Evolutionary conservation across 2,888 invertebrate genomes (phyloP), one percentile per base, ranked within the genome.

Genomic region (Mythimna loreyi): DNA sequence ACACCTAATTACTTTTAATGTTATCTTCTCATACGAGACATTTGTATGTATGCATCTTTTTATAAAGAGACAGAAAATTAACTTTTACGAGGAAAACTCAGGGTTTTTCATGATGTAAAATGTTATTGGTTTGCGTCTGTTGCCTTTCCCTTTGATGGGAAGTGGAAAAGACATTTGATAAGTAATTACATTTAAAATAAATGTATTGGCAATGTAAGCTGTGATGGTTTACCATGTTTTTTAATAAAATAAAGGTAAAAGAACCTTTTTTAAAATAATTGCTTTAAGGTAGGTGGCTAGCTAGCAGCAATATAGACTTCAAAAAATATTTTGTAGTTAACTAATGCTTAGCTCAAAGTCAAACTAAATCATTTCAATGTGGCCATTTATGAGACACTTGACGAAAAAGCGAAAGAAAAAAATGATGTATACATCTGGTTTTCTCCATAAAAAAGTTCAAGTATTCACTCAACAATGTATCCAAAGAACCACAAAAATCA

Each of bases 11-110:
- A 94, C 94, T 91, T 93, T 92, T 91, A 92, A 91, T 90, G 92
- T 90, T 94, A 93, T 93, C 92, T 92, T 89, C 89, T 87, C 92
- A 92, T 93, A 90, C 90, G 92, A 93, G 90, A 91, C 90, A 90
- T 91, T 91, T 90, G 88, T 91, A 90, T 89, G 87, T 89, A 87
- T 88, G 87, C 87, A 86, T 91, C 84, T 88, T 86, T 86, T 89
- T 87, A 85, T 86, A 92, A 92, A 89, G 88, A 89, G 87, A 87
- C 90, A 89, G 85, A 90, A 92, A 93, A 93, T 94, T 92, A 92
- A 93, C 92, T 92, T 92, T 93, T 89, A 91, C 88, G 90, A 86
- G 80, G 59, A 56, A 72, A 75, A 74, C 25, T 69, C 57, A 36
- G 64, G 68, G 61, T 28, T 82, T 83, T 84, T 82, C 69, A 81